Evolutionary conservation across 2,797 vertebrate species (phyloP).

Genomic region (Myotis planiceps): DNA sequence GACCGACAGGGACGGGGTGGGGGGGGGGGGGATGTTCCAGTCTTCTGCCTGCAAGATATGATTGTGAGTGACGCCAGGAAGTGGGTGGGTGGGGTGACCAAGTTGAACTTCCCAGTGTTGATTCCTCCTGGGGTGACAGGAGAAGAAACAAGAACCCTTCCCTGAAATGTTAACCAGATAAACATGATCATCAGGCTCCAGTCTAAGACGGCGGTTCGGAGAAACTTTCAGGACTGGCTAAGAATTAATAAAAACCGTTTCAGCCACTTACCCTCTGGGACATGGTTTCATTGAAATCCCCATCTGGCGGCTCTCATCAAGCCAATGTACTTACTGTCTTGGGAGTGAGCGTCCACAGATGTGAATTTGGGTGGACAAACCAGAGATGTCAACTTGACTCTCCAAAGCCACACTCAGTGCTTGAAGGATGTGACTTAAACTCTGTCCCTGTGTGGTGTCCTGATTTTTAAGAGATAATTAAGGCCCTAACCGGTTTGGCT

Average conservation of each 20-base stretch:
- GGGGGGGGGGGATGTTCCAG: not conserved
- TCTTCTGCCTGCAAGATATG: not conserved
- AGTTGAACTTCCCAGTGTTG: not conserved
- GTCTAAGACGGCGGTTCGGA: not conserved
- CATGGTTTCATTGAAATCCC: not conserved
- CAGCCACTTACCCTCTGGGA: not conserved
- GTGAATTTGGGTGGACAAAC: not conserved
- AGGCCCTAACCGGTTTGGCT: not conserved
- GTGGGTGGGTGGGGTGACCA: too few relatives aligned
- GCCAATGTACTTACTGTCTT: not conserved
- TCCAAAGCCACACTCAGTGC: not conserved
- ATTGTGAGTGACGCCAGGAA: not conserved
- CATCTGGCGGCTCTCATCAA: not conserved
- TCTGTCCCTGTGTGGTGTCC: not conserved
- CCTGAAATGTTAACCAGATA: not conserved
- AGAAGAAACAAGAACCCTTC: not conserved
- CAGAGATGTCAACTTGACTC: not conserved
- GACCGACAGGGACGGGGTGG: not conserved
- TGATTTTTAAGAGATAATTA: not conserved
- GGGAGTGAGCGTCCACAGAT: not conserved
- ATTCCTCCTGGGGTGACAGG: not conserved
- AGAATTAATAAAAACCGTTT: not conserved
- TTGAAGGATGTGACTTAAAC: not conserved
- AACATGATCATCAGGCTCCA: not conserved
- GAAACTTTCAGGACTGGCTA: not conserved